Percentiles rank a stretch among this genome's conserved stretches.
These are phyloP conservation scores for Hololepta plana DNA, from an alignment of 2,888 invertebrate genomes.

Conservation along the genomic window DNA sequence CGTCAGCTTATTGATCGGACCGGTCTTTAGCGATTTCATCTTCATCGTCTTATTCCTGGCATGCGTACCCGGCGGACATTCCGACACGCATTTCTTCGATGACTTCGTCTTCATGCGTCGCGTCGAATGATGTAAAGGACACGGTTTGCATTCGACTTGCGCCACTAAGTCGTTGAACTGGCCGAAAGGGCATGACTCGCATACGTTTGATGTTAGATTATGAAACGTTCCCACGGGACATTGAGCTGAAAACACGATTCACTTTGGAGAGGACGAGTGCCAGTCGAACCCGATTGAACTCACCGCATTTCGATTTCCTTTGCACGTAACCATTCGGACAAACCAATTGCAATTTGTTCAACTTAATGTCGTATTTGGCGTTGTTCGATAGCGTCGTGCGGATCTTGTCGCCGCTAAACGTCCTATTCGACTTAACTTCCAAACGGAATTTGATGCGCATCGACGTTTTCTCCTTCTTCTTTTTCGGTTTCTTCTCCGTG, in stretches of 20 bases:
- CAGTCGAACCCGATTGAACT: too few relatives aligned
- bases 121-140: constrained; percentile 39
- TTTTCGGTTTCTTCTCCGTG: constrained; percentile 2
- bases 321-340: constrained; percentile 36
- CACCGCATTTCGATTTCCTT: constrained; percentile 37
- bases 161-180: constrained; percentile 38
- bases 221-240: constrained; percentile 48
- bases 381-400: background rate
- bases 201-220: constrained; percentile 31
- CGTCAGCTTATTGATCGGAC: constrained; percentile 24
- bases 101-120: constrained; percentile 28
- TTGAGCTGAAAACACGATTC: constrained; percentile 27
- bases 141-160: constrained; percentile 33
- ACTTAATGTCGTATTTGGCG: constrained; percentile 2
- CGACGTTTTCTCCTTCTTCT: constrained; percentile 5
- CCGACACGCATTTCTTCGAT: constrained; percentile 34
- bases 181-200: constrained; percentile 39
- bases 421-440: constrained; percentile 14
- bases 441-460: constrained; percentile 20
- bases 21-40: constrained; percentile 15
- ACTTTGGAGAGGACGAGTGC: too few relatives aligned
- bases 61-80: constrained; percentile 36
- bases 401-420: constrained; percentile 2
- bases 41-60: constrained; percentile 22
- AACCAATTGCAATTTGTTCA: constrained; percentile 13